phyloP scores from a whole-genome alignment of 30 jellyfish, hydroid and myxozoan genomes.

The Aurelia sp. region DNA sequence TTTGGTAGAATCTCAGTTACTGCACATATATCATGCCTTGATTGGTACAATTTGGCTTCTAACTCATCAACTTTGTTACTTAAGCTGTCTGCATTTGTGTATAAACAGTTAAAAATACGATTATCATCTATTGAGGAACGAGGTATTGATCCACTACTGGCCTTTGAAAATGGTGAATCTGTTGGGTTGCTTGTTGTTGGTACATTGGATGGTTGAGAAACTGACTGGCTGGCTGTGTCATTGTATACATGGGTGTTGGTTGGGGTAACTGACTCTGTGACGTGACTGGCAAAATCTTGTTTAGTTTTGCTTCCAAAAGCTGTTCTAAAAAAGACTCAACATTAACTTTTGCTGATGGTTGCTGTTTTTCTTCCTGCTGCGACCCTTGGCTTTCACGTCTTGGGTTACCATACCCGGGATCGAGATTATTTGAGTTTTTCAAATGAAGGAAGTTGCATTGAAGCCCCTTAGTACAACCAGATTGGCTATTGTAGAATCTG shows the following conservation, averaged over 20 bases:
- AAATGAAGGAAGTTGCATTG: conserved; percentile 17
- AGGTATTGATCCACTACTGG: conserved; percentile 2
- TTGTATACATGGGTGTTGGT: conserved; percentile 18
- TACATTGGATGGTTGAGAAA: conserved; percentile 4
- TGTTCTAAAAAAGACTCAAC: neutral
- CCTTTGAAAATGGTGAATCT: neutral
- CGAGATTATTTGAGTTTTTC: neutral
- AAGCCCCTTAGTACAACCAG: conserved; percentile 26
- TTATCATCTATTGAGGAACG: conserved; percentile 5
- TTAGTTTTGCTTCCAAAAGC: neutral
- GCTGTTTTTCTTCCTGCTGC: conserved; percentile 2
- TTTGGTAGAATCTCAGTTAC: conserved; percentile 44
- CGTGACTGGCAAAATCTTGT: conserved; percentile 8
- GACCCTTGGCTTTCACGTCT: conserved; percentile 24
- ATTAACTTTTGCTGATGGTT: conserved; percentile 1
- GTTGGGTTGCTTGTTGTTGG: conserved; percentile 24
- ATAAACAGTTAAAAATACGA: too few relatives aligned
- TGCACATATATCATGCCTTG: conserved; percentile 25
- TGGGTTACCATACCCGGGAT: conserved; percentile 13
- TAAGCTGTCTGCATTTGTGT: too few relatives aligned
- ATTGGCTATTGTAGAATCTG: conserved; percentile 7
- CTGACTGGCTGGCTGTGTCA: conserved; percentile 23
- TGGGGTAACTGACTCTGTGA: conserved; percentile 7
- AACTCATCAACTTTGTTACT: too few relatives aligned
- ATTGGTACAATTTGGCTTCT: neutral